Conservation (phyloP, 1,140 invertebrate genomes). For the Trypoxylus dichotomus region DNA sequence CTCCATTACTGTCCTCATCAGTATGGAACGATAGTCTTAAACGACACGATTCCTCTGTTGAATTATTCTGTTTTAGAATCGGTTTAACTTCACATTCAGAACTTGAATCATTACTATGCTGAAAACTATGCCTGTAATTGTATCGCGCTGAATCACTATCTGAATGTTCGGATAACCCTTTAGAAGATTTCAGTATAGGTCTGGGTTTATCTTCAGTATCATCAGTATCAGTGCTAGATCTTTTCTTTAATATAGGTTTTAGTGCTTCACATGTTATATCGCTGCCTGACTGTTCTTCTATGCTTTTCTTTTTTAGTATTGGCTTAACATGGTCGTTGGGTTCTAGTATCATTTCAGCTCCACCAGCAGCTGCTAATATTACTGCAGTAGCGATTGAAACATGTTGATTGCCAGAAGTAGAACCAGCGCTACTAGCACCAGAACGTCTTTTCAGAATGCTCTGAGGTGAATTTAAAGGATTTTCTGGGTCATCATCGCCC, state of each 20-base stretch:
- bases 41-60: slow-evolving; percentile 59
- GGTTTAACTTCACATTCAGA: slow-evolving; percentile 58
- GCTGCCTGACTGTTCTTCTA: slow-evolving; percentile 58
- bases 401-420: slow-evolving; percentile 62
- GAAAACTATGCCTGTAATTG: background rate
- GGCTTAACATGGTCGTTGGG: slow-evolving; percentile 68
- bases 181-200: slow-evolving; percentile 75
- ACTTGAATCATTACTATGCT: slow-evolving; percentile 45
- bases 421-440: slow-evolving; percentile 58
- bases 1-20: slow-evolving; percentile 46
- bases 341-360: slow-evolving; percentile 60
- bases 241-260: slow-evolving; percentile 82
- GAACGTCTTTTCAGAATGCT: slow-evolving; percentile 76
- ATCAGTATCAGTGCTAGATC: slow-evolving; percentile 76
- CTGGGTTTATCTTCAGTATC: slow-evolving; percentile 72
- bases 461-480: slow-evolving; percentile 63
- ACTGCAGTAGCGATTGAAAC: slow-evolving; percentile 72
- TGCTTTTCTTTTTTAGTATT: slow-evolving; percentile 79
- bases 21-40: slow-evolving; percentile 61
- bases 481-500: slow-evolving; percentile 60
- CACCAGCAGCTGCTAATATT: slow-evolving; percentile 64
- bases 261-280: slow-evolving; percentile 58
- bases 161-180: slow-evolving; percentile 28
- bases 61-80: slow-evolving; percentile 60
- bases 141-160: background rate